Evolutionary conservation across 2,888 invertebrate species (phyloP), one percentile per base, ranked within the genome.

Genomic region (Uloborus plumipes): DNA sequence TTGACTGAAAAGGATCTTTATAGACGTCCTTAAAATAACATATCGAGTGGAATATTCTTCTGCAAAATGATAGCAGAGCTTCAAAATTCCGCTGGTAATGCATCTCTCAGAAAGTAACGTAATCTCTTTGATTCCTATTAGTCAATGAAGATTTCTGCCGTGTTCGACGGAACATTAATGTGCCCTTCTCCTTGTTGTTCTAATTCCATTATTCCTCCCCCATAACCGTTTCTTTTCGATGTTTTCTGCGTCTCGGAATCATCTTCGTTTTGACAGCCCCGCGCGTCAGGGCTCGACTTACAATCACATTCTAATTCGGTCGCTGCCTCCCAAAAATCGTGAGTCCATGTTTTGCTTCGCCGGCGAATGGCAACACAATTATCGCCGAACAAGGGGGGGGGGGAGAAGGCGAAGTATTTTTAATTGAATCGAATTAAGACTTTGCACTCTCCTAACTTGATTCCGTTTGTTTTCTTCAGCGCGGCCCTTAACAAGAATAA

Each of bases 391-490:
- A 51, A 50, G 73, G 67, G 71, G 70, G 64, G 64, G 31, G 73
- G 67, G 71, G 70, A 70, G 64, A 71, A 65, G 55, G 73, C 31
- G 77, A 47, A 71, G 77, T 65, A 81, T 81, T 81, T 81, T 81
- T 81, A 81, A 81, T 81, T 81, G 80, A 81, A 81, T 81, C 65
- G 80, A 81, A 81, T 81, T 81, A 81, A 81, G 80, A 81, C 69
- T 81, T 81, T 81, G 80, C 69, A 74, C 80, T 75, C 70, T 20
- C 50, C 18, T 81, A 81, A 81, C 74, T 81, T 51, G 74, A 81
- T 81, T 75, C 73, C 78, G 49, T 64, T 64, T 64, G 64, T 64
- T 47, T 39, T 47, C 26, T 47, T 39, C 39, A 39, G 39, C 39
- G 39, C 39, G 39, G n/a, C n/a, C 39, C 11, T 9, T 11, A 39